A percentile compares a stretch with the other conserved stretches of the same genome.
Evolutionary conservation across 2,888 invertebrate genomes (phyloP).

Genomic region (Phorcus lineatus): DNA sequence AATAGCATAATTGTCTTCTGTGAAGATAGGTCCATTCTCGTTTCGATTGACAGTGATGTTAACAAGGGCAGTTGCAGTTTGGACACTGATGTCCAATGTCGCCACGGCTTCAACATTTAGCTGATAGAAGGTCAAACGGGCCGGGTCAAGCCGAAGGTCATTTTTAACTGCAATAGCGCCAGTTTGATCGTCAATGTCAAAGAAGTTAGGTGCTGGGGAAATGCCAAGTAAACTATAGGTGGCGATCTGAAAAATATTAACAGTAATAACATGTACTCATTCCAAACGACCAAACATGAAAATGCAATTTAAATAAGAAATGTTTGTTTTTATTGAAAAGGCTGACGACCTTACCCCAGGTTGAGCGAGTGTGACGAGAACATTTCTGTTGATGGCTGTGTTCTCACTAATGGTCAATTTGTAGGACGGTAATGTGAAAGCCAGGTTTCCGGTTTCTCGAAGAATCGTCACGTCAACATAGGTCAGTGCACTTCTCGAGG

Average conservation of each 20-base stretch:
- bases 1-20: constrained; percentile 42
- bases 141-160: constrained; percentile 54
- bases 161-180: constrained; percentile 49
- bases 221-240: constrained; percentile 50
- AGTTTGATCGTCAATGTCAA: constrained; percentile 40
- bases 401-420: constrained; percentile 57
- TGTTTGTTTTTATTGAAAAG: too few species aligned
- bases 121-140: constrained; percentile 52
- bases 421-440: constrained; percentile 56
- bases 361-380: constrained; percentile 51
- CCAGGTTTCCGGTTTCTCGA: constrained; percentile 49
- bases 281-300: not conserved
- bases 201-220: constrained; percentile 50
- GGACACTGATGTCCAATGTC: constrained; percentile 51
- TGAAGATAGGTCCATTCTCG: constrained; percentile 62
- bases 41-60: constrained; percentile 67
- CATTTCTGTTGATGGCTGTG: constrained; percentile 37
- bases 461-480: constrained; percentile 61
- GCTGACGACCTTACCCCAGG: constrained; percentile 48
- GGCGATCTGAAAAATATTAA: constrained; percentile 42
- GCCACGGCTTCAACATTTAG: constrained; percentile 57
- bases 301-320: too few species aligned
- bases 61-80: constrained; percentile 60
- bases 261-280: not conserved
- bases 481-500: constrained; percentile 48